Evolutionary conservation across 2,113 vertebrate species (phyloP).

Genomic region (Ptychochromis oligacanthus): DNA sequence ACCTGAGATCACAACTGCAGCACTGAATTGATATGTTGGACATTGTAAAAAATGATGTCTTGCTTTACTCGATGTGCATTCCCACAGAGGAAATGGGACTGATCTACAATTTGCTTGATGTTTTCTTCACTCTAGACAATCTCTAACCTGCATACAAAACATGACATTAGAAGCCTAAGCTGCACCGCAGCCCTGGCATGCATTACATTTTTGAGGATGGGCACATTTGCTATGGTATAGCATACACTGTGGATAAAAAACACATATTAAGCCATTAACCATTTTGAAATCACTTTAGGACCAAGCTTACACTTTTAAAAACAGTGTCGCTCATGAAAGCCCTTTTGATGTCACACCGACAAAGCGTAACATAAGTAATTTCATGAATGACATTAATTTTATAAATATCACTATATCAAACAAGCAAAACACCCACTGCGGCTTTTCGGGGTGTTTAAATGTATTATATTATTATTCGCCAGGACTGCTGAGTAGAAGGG

Average conservation of each 20-base stretch:
- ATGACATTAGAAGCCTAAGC: background rate
- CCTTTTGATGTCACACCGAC: background rate
- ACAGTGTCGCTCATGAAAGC: background rate
- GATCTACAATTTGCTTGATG: background rate
- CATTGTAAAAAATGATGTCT: background rate
- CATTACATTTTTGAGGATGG: background rate
- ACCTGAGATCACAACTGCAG: background rate
- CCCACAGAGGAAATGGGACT: background rate
- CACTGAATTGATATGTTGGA: background rate
- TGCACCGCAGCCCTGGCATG: rapidly evolving
- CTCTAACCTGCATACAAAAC: background rate
- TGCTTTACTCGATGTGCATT: background rate
- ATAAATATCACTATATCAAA: background rate
- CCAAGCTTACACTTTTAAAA: background rate
- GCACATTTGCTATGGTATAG: background rate
- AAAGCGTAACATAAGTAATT: background rate
- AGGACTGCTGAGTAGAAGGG: background rate
- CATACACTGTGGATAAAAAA: background rate
- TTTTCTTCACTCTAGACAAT: background rate
- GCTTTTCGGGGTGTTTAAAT: background rate
- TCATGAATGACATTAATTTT: background rate
- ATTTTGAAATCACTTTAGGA: background rate
- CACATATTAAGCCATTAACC: background rate
- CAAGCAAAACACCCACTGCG: background rate
- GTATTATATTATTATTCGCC: too few species aligned